Base-by-base conservation (phyloP, 2,113 vertebrate genomes). In the Phylloscopus trochiloides region DNA sequence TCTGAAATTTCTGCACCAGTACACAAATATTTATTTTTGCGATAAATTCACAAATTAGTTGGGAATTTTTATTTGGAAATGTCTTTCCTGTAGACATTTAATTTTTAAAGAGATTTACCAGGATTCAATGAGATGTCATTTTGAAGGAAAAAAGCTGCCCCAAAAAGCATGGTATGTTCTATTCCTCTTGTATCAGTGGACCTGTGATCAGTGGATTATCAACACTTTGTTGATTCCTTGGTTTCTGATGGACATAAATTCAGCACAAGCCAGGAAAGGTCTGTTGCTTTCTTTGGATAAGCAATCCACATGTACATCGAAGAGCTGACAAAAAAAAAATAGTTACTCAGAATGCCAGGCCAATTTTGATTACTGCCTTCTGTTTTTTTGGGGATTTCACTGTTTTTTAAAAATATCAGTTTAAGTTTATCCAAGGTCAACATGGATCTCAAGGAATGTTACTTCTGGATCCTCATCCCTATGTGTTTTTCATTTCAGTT, bases 281-380 rank as follows among this genome's bases (percentile, higher is more conserved):
- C 9, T 14, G 10, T 38, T 93, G 8, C 7, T 24, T 71, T 55
- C 40, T 67, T 63, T 92, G 26, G 24, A 24, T 58, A 59, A 85
- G 11, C 2, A 90, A 63, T 38, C 14, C 40, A 32, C 32, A 54
- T 3, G 3, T 11, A 40, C 1, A 63, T 34, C 0, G 1, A 52
- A 70, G 9, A 51, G 5, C 3, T 54, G 29, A 74, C 12, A 71
- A 92, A 71, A 66, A 76, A 71, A 92, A 72, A 58, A 67, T 66
- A 50, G 3, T 38, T 24, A 14, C 26, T 85, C 9, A 3, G 61
- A 75, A 51, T 6, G 6, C 3, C 20, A 59, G 3, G 5, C 78
- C 10, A 25, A 17, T 9, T 78, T 70, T 81, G 7, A 22, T 21
- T 63, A 17, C 10, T 59, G 16, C 2, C 3, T 81, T 28, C 10